Evolutionary conservation across 2,113 vertebrate genomes (phyloP).

Genomic region (Anguilla rostrata): DNA sequence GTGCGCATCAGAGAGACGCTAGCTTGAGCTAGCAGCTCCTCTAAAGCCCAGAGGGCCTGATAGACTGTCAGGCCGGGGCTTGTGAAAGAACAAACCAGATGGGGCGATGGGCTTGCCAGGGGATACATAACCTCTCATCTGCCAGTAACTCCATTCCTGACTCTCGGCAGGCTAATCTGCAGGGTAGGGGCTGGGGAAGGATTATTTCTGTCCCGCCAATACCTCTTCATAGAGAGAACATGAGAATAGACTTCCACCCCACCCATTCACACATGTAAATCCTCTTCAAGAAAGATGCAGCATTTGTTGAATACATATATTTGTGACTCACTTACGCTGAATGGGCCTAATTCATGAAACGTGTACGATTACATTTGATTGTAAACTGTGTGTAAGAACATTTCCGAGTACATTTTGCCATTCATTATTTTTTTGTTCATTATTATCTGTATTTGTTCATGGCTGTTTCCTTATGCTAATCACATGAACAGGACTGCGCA

Average conservation of each 20-base stretch:
- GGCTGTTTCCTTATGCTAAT: too few relatives aligned
- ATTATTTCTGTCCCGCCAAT: neutral
- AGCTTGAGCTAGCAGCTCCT: slow-evolving; percentile 54
- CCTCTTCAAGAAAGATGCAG: neutral
- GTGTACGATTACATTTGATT: too few relatives aligned
- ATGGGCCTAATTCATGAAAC: too few relatives aligned
- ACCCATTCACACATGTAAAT: neutral
- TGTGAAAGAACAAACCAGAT: slow-evolving; percentile 59
- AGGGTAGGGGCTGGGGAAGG: neutral
- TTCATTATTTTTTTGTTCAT: too few relatives aligned
- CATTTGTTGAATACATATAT: neutral
- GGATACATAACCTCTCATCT: slow-evolving; percentile 67
- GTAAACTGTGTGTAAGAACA: too few relatives aligned
- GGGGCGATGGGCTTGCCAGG: slow-evolving; percentile 51
- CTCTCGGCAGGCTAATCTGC: neutral
- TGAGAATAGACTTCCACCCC: neutral
- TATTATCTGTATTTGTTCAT: too few relatives aligned
- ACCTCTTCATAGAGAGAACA: neutral
- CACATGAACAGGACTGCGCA: too few relatives aligned
- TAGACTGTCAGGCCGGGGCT: slow-evolving; percentile 59
- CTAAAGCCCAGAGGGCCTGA: slow-evolving; percentile 52
- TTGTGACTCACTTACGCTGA: neutral
- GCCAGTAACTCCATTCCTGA: slow-evolving; percentile 26
- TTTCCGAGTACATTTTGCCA: too few relatives aligned
- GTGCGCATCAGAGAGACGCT: neutral